Evolutionary conservation across 2,797 vertebrate species (phyloP).

Genomic region (Lagorchestes hirsutus): DNA sequence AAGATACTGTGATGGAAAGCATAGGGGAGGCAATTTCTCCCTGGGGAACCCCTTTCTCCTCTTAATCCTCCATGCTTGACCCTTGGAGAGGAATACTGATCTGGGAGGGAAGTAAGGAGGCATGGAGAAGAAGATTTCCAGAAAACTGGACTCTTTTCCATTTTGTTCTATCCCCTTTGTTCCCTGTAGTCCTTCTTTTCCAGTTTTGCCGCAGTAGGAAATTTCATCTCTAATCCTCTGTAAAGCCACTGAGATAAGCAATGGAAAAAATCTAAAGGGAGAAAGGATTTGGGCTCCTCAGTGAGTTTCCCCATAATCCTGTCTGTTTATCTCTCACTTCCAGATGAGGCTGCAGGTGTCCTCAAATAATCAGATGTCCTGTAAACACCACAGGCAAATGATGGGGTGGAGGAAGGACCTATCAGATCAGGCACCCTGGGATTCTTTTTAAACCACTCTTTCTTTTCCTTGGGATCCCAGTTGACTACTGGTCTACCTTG

Average conservation of each 20-base stretch:
- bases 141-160: conserved; percentile 11
- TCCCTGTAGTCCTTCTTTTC: not conserved
- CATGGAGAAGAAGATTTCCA: conserved; percentile 9
- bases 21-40: not conserved
- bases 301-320: conserved; percentile 8
- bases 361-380: conserved; percentile 34
- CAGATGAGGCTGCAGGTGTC: conserved; percentile 49
- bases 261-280: conserved; percentile 47
- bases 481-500: not conserved
- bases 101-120: conserved; percentile 9
- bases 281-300: conserved; percentile 25
- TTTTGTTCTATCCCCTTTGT: not conserved
- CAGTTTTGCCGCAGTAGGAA: conserved; percentile 33
- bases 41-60: not conserved
- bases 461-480: not conserved
- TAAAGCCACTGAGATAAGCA: conserved; percentile 67
- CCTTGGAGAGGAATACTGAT: not conserved
- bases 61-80: not conserved
- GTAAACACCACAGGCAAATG: not conserved
- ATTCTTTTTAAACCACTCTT: not conserved
- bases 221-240: conserved; percentile 56
- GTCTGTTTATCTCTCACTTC: conserved; percentile 56
- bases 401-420: not conserved
- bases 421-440: not conserved
- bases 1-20: not conserved